These are phyloP conservation scores for Mythimna ferrago DNA, from an alignment of 2,888 invertebrate species.

Conservation along the genomic window DNA sequence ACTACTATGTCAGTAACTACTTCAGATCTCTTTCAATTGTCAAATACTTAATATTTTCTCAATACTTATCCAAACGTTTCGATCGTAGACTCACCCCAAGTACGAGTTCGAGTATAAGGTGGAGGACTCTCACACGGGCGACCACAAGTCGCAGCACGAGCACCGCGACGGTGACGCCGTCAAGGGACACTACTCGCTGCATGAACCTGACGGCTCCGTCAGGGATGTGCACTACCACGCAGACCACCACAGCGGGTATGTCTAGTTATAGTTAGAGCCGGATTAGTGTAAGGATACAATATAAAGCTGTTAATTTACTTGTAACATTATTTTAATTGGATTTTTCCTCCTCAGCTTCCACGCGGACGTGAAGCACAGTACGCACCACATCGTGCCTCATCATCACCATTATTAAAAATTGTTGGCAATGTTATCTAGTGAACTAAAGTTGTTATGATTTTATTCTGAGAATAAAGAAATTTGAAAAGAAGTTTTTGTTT, in stretches of 20 bases:
- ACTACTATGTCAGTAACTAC: conserved; percentile 28
- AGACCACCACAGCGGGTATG: conserved; percentile 67
- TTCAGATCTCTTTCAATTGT: neutral
- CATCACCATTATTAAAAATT: conserved; percentile 61
- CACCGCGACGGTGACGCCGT: conserved; percentile 86
- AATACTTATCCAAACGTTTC: neutral
- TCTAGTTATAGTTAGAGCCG: too few species aligned
- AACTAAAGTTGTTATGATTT: neutral
- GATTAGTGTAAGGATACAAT: too few species aligned
- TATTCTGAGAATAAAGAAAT: neutral
- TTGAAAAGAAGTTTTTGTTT: neutral
- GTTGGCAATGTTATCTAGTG: too few species aligned
- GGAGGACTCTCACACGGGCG: conserved; percentile 89
- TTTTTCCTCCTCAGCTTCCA: conserved; percentile 63
- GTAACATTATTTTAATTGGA: too few species aligned
- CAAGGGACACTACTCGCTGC: conserved; percentile 75
- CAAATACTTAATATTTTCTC: neutral
- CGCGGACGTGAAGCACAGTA: conserved; percentile 72
- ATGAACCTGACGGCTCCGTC: conserved; percentile 87
- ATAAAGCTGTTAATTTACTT: too few species aligned
- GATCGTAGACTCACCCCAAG: neutral
- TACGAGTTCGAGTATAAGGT: conserved; percentile 78
- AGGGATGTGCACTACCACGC: conserved; percentile 88
- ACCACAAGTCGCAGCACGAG: conserved; percentile 88
- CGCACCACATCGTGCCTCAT: conserved; percentile 72